Evolutionary conservation across 2,113 vertebrate genomes (phyloP).

Genomic region (Stigmatopora argus): DNA sequence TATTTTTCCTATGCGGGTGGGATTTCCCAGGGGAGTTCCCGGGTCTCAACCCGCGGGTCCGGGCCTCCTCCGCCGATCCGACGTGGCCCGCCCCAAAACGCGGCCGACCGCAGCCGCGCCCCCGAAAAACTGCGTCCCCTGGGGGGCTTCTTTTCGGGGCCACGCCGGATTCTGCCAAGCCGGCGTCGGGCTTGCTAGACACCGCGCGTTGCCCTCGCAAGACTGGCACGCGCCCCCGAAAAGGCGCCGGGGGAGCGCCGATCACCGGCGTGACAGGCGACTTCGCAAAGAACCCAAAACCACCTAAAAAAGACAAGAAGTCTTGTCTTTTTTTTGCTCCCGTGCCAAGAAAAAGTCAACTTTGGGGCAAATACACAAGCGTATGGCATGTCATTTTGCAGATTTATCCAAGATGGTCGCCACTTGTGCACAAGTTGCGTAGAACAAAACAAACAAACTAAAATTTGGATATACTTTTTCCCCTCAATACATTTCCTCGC

Average conservation of each 20-base stretch:
- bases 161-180: constrained; percentile 41
- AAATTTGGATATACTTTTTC: too few relatives aligned
- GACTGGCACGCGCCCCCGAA: constrained; percentile 52
- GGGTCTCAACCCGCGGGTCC: constrained; percentile 50
- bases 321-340: constrained; percentile 9
- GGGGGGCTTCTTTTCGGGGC: constrained; percentile 44
- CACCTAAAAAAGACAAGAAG: constrained; percentile 30
- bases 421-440: too few relatives aligned
- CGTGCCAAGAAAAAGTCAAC: neutral
- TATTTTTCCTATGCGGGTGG: constrained; percentile 14
- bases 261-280: constrained; percentile 54
- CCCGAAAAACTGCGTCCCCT: constrained; percentile 45
- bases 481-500: too few relatives aligned
- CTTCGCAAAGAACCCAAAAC: constrained; percentile 29
- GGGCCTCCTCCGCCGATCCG: constrained; percentile 61
- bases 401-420: too few relatives aligned
- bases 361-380: neutral
- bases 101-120: constrained; percentile 45
- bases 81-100: constrained; percentile 54
- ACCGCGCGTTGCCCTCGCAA: constrained; percentile 43
- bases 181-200: constrained; percentile 39
- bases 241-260: constrained; percentile 40
- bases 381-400: too few relatives aligned
- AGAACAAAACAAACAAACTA: too few relatives aligned
- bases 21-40: constrained; percentile 38